Base-by-base conservation (phyloP, 1,140 invertebrate genomes). In the Cotesia typhae region DNA sequence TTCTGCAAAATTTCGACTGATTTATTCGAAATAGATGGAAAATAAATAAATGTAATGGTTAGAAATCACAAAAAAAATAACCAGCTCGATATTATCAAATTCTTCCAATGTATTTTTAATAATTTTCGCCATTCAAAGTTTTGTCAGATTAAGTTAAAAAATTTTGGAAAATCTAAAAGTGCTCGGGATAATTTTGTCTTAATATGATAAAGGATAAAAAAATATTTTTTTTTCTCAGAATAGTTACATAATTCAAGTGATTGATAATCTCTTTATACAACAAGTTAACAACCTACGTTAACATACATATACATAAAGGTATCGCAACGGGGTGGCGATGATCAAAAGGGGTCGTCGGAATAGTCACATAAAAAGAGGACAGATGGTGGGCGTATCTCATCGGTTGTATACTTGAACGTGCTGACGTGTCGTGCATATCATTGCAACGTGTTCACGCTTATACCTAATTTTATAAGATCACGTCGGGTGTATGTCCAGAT, bases 371-470 rank as follows among this genome's bases (percentile, higher is more conserved):
- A 77, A 63, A 74, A 76, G 73, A 77, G 76, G 76, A 77, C 80
- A 82, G 78, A 82, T 81, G 80, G 80, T 76, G 79, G 80, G 80
- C 80, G 80, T 75, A 74, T 77, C 61, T 60, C 53, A 67, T 74
- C 59, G 65, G 47, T 61, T 70, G 57, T 59, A 70, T 59, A 59
- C 63, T 67, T 66, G 37, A 61, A 67, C 66, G 60, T 76, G 68
- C 69, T 64, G 51, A 71, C 64, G 71, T 69, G 47, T 3, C 59
- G 65, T 77, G 78, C 79, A 78, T 78, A 76, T 78, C 74, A 71
- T 72, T 61, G 55, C 71, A 60, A 72, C 73, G 72, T 64, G 69
- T 47, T 47, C 59, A 36, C 61, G 53, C 63, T 71, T 72, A 60
- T 72, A 64, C 69, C 57, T 74, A 36, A 66, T 66, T 55, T 57